These are phyloP conservation scores for Drosophila mayaguana DNA, from an alignment of 2,888 invertebrate genomes.

Conservation along the genomic window DNA sequence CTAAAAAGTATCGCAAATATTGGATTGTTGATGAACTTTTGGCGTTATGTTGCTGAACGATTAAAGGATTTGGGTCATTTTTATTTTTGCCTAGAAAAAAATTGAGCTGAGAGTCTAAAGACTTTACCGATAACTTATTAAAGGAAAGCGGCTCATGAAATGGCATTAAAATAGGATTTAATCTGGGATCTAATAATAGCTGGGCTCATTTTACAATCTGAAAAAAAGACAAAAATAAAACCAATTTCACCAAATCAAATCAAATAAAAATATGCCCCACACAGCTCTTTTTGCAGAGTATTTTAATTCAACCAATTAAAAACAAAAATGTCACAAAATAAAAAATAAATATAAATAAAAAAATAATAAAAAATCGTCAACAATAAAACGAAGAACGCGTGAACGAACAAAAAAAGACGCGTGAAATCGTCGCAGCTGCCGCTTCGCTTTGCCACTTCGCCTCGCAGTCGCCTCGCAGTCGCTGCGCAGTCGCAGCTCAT, in stretches of 20 bases:
- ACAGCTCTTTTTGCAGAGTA: slow-evolving; percentile 2
- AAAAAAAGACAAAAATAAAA: no score
- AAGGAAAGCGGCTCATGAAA: no score
- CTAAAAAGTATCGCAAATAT: not conserved
- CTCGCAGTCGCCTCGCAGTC: slow-evolving; percentile 8
- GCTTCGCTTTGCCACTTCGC: slow-evolving; percentile 6
- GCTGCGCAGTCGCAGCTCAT: slow-evolving; percentile 50
- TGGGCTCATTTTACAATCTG: no score
- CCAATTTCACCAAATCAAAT: no score
- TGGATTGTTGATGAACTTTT: not conserved
- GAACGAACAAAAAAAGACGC: slow-evolving; percentile 26
- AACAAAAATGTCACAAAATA: slow-evolving; percentile 14
- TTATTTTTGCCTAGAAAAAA: no score
- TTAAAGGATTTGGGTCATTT: no score
- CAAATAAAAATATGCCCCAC: not conserved
- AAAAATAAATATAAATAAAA: slow-evolving; percentile 3
- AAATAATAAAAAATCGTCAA: not conserved
- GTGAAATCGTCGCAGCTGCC: slow-evolving; percentile 38
- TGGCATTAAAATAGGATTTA: no score
- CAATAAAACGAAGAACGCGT: slow-evolving; percentile 41
- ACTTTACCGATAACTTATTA: no score
- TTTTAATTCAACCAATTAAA: slow-evolving; percentile 12
- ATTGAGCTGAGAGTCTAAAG: no score
- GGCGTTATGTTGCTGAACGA: no score
- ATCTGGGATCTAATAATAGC: no score